Conservation (phyloP, 1,140 invertebrate genomes). For the Macrobrachium rosenbergii region DNA sequence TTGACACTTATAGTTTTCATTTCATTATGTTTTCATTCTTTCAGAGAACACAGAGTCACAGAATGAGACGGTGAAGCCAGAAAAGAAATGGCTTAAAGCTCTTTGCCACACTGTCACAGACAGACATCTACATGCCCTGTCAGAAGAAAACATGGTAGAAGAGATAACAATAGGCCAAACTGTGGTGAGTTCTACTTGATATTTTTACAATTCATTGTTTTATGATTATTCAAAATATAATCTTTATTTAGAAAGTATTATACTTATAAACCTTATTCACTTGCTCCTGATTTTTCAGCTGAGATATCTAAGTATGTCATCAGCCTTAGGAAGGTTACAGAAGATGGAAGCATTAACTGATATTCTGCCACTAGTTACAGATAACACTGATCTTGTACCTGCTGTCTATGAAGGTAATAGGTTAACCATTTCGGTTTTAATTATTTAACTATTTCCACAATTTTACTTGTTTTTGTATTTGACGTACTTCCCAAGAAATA, state of each 20-base stretch:
- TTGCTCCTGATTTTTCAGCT: too few species aligned
- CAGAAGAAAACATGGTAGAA: not conserved
- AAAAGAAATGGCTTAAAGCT: not conserved
- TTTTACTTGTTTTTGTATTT: not conserved
- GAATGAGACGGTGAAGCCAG: not conserved
- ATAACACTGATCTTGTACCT: not conserved
- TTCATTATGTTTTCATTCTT: not conserved
- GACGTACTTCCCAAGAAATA: too few species aligned
- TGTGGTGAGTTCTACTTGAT: not conserved
- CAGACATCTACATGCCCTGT: not conserved
- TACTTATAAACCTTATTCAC: too few species aligned
- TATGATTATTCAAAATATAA: not conserved
- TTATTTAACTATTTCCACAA: not conserved
- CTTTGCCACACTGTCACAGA: not conserved
- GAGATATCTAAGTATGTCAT: too few species aligned
- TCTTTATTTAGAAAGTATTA: not conserved
- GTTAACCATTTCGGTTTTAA: not conserved
- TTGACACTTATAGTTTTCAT: too few species aligned
- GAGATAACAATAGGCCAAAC: slow-evolving; percentile 10
- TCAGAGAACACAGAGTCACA: not conserved
- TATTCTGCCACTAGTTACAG: not conserved
- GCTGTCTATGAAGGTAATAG: not conserved
- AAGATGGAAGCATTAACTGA: too few species aligned
- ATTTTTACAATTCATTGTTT: not conserved
- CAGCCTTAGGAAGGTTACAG: too few species aligned